Conservation (phyloP, 2,113 vertebrate genomes). For the Hippotragus niger region DNA sequence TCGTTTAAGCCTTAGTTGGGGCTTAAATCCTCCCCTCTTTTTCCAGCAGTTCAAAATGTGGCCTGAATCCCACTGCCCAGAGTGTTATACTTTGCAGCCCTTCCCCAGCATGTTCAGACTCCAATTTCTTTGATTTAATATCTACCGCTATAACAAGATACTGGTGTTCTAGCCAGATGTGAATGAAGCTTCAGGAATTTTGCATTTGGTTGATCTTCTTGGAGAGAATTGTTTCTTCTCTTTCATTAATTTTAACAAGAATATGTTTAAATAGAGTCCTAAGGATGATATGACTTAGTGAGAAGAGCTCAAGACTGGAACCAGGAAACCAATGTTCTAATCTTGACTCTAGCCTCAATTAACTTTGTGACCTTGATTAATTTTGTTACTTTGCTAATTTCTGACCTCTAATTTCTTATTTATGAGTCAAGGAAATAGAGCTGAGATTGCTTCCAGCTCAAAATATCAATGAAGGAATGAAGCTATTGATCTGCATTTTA, state of each 20-base stretch:
- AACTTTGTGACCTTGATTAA: constrained; percentile 1
- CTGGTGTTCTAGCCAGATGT: not conserved
- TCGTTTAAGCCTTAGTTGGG: constrained; percentile 34
- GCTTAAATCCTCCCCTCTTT: constrained; percentile 46
- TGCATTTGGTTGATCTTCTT: not conserved
- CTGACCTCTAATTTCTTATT: not conserved
- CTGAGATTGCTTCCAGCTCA: not conserved
- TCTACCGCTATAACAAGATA: not conserved
- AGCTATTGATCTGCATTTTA: constrained; percentile 26
- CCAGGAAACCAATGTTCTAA: not conserved
- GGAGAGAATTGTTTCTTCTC: not conserved
- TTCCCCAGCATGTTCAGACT: not conserved
- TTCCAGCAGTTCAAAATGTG: not conserved
- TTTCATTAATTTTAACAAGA: not conserved
- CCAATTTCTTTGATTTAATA: constrained; percentile 32
- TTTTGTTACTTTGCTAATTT: constrained; percentile 5
- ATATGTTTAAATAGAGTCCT: not conserved
- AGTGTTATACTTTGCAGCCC: not conserved
- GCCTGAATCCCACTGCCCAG: not conserved
- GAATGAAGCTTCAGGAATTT: constrained; percentile 17
- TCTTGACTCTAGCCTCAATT: not conserved
- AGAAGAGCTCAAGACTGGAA: not conserved
- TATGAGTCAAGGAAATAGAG: not conserved
- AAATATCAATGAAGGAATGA: not conserved
- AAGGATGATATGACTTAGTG: not conserved